Conservation (phyloP, 2,113 vertebrate genomes). For the Dasypus novemcinctus region DNA sequence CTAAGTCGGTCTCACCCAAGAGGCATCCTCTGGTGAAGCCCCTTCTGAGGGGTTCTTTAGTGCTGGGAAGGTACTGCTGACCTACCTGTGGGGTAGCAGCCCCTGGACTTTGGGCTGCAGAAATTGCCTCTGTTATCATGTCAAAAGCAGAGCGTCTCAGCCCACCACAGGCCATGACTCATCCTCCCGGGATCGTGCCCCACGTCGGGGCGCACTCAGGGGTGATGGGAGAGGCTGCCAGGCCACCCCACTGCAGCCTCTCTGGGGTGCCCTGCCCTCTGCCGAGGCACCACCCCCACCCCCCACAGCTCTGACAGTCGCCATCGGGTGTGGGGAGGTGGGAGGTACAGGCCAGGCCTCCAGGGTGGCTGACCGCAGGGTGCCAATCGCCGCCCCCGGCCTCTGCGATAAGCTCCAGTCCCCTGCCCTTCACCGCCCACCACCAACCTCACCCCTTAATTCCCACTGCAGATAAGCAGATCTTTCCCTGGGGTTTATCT, state of each 20-base stretch:
- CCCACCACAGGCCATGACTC: not conserved
- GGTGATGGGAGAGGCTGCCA: not conserved
- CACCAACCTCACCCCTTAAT: slow-evolving; percentile 65
- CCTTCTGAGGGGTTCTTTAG: not conserved
- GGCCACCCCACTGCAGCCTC: not conserved
- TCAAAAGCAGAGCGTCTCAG: not conserved
- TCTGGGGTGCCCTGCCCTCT: not conserved
- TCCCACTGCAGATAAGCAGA: slow-evolving; percentile 58
- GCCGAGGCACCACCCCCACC: not conserved
- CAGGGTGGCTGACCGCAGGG: not conserved
- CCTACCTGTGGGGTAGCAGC: not conserved
- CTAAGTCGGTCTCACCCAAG: not conserved
- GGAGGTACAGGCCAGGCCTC: not conserved
- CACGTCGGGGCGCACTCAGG: not conserved
- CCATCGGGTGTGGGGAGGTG: not conserved
- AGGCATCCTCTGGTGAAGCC: not conserved
- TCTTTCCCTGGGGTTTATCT: slow-evolving; percentile 45
- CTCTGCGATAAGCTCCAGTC: not conserved
- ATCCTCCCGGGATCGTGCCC: not conserved
- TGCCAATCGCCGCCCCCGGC: not conserved
- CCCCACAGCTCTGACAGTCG: not conserved
- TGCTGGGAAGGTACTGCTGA: not conserved
- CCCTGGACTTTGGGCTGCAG: not conserved
- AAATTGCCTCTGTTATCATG: not conserved
- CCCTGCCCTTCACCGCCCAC: not conserved